Base-by-base conservation (phyloP, 2,888 invertebrate genomes). In the Caenorhabditis sp. region DNA sequence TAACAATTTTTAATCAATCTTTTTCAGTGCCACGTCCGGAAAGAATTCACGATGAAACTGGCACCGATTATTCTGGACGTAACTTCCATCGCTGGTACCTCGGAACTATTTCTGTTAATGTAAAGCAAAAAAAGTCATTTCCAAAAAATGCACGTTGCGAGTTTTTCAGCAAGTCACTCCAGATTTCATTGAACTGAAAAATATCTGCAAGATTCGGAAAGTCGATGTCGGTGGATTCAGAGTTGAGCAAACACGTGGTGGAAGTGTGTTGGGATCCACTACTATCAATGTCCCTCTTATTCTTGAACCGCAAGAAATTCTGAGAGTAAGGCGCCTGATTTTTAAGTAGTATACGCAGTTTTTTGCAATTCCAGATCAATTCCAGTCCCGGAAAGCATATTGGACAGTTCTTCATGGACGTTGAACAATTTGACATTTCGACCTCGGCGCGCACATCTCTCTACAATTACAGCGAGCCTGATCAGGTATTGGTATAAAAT, bases 31-130 rank as follows among this genome's bases (percentile, higher is more conserved):
- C 52, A 20, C 53, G 48, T 2, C 63, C 62, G 20, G 77, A 77
- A 13, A 48, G 77, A 66, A 41, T 77, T 39, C 77, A 77, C 30
- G 77, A 77, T 20, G 77, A 77, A 24, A 59, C 66, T 15, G 71
- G 65, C 52, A 46, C 37, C 9, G 71, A 71, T 48, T 55, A 32
- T 5, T 45, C 32, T 20, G 71, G 72, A 5, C 37, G 72, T 30
- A 13, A 37, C 27, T 72, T 30, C 15, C 71, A 77, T 17, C 59
- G 77, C 13, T 77, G 77, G 77, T 77, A 77, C 32, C 24, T 68
- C 24, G 77, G 77, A 56, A 77, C 77, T 4, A 72, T 77, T 24
- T 53, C 58, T 1, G 45, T 77, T 7, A 72, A 70, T 27, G 76
- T 76, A 55, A 27, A 30, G 11, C 9, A 15, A 2, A 17, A 22